Percentiles rank a stretch among this genome's conserved stretches.
Evolutionary conservation across 30 jellyfish, hydroid and myxozoan species (phyloP).

Genomic region (Cassiopea andromeda): DNA sequence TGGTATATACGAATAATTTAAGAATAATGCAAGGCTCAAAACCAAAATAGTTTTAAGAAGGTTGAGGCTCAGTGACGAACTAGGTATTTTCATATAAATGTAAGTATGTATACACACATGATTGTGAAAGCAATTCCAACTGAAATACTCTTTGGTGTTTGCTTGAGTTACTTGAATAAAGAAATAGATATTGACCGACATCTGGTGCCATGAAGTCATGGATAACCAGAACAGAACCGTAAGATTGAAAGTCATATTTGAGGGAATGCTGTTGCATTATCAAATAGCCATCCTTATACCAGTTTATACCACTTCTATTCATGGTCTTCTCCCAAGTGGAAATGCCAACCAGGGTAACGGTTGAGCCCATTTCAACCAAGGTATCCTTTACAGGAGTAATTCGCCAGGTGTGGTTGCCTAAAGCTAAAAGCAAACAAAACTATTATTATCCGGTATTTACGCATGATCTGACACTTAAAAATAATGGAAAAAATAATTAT

Average conservation of each 20-base stretch:
- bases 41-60: too few species aligned
- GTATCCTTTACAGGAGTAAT: constrained; percentile 1
- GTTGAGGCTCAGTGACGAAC: too few species aligned
- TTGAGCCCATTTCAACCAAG: constrained; percentile 27
- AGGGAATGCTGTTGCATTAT: background rate
- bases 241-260: background rate
- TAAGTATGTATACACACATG: constrained; percentile 7
- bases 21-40: too few species aligned
- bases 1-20: too few species aligned
- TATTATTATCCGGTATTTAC: background rate
- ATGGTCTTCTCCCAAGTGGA: background rate
- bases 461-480: background rate
- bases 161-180: constrained; percentile 19
- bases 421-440: background rate
- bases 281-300: constrained; percentile 34
- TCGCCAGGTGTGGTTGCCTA: background rate
- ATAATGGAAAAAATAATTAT: too few species aligned
- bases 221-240: constrained; percentile 6
- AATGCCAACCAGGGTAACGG: constrained; percentile 36
- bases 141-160: constrained; percentile 1
- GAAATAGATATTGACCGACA: constrained; percentile 26
- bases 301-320: background rate
- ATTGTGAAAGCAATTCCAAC: constrained; percentile 13
- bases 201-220: constrained; percentile 23
- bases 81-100: too few species aligned